phyloP scores from a whole-genome alignment of 2,888 invertebrate genomes.

The Schizotus pectinicornis region DNA sequence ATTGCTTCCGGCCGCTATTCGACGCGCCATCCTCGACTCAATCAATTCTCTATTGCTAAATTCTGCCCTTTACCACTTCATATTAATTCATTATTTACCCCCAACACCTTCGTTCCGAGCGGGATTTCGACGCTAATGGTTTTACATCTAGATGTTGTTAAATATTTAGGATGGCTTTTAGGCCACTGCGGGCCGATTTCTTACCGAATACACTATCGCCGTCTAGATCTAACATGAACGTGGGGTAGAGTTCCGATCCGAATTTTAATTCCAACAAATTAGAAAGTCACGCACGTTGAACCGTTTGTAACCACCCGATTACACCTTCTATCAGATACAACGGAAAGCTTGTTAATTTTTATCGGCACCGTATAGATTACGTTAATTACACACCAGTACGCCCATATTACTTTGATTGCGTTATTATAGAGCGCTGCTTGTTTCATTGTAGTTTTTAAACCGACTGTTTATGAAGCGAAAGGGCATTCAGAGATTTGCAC shows the following conservation, averaged over 20 bases:
- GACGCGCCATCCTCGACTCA: conserved; percentile 21
- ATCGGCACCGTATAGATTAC: conserved; percentile 23
- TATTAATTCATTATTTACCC: conserved; percentile 23
- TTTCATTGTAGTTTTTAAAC: too few relatives aligned
- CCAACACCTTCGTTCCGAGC: background rate
- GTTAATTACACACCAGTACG: conserved; percentile 12
- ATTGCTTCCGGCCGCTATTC: conserved; percentile 43
- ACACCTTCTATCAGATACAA: conserved; percentile 17
- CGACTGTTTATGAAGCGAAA: too few relatives aligned
- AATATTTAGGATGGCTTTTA: background rate
- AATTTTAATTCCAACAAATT: conserved; percentile 29
- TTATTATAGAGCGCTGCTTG: too few relatives aligned
- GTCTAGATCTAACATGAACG: conserved; percentile 9
- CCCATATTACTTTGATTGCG: too few relatives aligned
- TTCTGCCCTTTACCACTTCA: conserved; percentile 11
- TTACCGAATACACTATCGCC: conserved; percentile 1
- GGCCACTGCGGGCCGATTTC: background rate
- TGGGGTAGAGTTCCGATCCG: conserved; percentile 3
- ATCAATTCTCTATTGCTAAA: conserved; percentile 28
- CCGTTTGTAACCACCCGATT: background rate
- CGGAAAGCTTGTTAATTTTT: conserved; percentile 27
- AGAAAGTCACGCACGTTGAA: conserved; percentile 28
- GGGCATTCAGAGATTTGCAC: too few relatives aligned
- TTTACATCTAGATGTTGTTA: too few relatives aligned
- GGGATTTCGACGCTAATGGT: too few relatives aligned